These are phyloP conservation scores for Cephonodes hylas DNA, from an alignment of 2,888 invertebrate species.

Conservation along the genomic window DNA sequence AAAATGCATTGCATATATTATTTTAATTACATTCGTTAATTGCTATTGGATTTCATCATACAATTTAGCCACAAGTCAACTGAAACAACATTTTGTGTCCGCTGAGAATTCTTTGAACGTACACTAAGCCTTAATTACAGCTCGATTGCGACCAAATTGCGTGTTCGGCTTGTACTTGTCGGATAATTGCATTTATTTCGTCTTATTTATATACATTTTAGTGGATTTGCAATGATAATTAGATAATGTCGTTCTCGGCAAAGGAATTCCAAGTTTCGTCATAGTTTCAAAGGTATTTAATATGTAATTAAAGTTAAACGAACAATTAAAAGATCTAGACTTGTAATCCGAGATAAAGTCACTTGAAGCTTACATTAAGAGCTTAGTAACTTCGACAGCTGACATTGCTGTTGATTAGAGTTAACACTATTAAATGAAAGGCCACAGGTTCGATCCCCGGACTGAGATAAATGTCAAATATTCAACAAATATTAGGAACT, in stretches of 20 bases:
- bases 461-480: too few species aligned
- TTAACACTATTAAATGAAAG: too few species aligned
- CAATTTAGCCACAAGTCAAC: conserved; percentile 43
- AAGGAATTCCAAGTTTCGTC: background rate
- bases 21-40: background rate
- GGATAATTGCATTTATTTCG: conserved; percentile 37
- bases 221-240: conserved; percentile 23
- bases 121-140: conserved; percentile 30
- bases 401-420: too few species aligned
- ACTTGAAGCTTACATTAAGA: background rate
- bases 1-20: background rate
- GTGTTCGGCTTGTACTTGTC: conserved; percentile 34
- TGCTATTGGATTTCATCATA: background rate
- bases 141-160: conserved; percentile 37
- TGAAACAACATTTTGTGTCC: conserved; percentile 42
- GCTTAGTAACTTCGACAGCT: background rate
- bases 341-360: conserved; percentile 2
- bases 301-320: background rate
- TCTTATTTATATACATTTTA: conserved; percentile 22
- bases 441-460: too few species aligned
- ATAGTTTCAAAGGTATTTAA: conserved; percentile 1
- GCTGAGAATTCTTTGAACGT: conserved; percentile 41
- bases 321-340: conserved; percentile 5
- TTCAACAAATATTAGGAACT: too few species aligned
- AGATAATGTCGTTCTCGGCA: conserved; percentile 17